These are phyloP conservation scores for Autographa pulchrina DNA, from an alignment of 2,888 invertebrate species.

Conservation along the genomic window DNA sequence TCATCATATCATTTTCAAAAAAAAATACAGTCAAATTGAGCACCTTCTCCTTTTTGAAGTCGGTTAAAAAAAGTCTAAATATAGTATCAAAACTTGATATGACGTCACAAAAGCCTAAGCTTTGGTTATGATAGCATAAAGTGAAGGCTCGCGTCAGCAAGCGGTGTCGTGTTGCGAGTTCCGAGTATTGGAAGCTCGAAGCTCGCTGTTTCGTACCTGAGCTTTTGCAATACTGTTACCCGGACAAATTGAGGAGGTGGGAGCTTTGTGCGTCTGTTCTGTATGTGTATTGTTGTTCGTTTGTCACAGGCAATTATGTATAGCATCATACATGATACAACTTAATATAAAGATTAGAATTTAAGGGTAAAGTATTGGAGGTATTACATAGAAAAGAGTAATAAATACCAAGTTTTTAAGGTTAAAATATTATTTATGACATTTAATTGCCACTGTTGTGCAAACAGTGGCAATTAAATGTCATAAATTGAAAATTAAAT, in stretches of 20 bases:
- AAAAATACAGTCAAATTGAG: too few species aligned
- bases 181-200: slow-evolving; percentile 76
- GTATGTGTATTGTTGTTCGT: neutral
- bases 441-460: too few species aligned
- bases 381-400: too few species aligned
- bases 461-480: too few species aligned
- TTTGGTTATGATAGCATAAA: slow-evolving; percentile 11
- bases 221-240: slow-evolving; percentile 70
- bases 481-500: too few species aligned
- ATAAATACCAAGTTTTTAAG: too few species aligned
- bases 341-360: too few species aligned
- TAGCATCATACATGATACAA: too few species aligned
- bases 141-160: slow-evolving; percentile 9
- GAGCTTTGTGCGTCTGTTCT: slow-evolving; percentile 28
- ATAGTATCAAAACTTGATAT: neutral
- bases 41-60: too few species aligned
- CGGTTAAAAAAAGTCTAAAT: neutral
- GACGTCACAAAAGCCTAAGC: neutral
- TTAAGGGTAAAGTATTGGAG: too few species aligned
- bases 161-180: slow-evolving; percentile 50
- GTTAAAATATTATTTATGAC: too few species aligned
- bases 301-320: neutral
- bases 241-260: slow-evolving; percentile 65
- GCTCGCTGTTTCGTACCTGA: slow-evolving; percentile 65
- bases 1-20: too few species aligned